A percentile compares a stretch with the other conserved stretches of the same genome.
Evolutionary conservation across 2,113 vertebrate genomes (phyloP).

Genomic region (Urocitellus parryii): DNA sequence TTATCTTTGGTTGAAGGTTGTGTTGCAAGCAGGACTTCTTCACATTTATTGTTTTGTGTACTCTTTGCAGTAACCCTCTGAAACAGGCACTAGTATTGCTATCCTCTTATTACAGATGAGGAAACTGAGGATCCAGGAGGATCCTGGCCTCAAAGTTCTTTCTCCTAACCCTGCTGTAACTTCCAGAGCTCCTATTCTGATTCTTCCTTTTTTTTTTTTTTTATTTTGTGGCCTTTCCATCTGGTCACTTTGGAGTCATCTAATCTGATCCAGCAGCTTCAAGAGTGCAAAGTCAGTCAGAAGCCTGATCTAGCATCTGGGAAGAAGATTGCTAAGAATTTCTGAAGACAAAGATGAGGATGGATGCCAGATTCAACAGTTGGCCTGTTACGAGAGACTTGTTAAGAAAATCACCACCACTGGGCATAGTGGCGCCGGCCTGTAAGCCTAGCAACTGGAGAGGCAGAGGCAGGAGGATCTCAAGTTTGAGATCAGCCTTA

Average conservation of each 20-base stretch:
- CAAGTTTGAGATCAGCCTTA: no score
- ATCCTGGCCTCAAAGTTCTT: no score
- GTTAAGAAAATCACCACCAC: neutral
- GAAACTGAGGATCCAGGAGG: neutral
- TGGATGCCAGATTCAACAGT: neutral
- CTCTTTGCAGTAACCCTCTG: neutral
- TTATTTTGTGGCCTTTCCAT: neutral
- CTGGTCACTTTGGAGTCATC: neutral
- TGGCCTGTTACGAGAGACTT: neutral
- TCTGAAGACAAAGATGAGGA: neutral
- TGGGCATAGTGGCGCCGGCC: no score
- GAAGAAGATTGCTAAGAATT: neutral
- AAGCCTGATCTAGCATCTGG: neutral
- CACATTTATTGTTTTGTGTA: neutral
- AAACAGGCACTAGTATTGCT: neutral
- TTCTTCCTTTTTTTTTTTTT: neutral
- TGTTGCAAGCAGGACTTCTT: neutral
- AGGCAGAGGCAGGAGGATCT: no score
- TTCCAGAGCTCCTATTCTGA: neutral
- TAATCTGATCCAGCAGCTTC: neutral
- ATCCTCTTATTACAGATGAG: neutral
- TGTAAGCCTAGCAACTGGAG: no score
- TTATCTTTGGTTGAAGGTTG: neutral
- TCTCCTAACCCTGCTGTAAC: neutral
- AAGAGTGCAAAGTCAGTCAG: neutral